Base-by-base conservation (phyloP, 2,888 invertebrate species). In the Cryptocephalus moraei region DNA sequence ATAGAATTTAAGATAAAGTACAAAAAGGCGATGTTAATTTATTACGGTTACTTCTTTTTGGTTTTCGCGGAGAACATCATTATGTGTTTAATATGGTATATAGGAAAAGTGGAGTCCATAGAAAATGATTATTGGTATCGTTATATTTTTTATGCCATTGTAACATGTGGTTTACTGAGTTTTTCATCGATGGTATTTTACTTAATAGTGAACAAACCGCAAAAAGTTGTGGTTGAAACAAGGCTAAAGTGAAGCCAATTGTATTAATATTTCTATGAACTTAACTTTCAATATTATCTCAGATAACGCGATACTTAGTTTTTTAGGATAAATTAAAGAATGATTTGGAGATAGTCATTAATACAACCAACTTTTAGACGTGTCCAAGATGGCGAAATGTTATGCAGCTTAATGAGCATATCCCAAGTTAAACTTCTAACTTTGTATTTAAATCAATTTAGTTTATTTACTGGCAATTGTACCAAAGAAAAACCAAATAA, bases 1-100 rank as follows among this genome's bases (percentile, higher is more conserved):
- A 80, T 89, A 62, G 89, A 89, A 69, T 86, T 88, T 59, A 83
- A 86, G 64, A 78, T 87, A 46, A 81, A 82, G 66, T 88, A 88
- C 64, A 81, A 80, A 54, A 81, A 82, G 60, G 78, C 84, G 13
- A 78, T 81, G 4, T 73, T 80, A 45, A 84, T 86, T 77, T 81
- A 86, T 58, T 70, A 77, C 52, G 76, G 79, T 44, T 89, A 82
- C 72, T 79, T 84, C 60, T 64, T 77, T 44, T 71, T 86, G 41
- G 78, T 81, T 41, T 77, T 82, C 49, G 55, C 73, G 32, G 84
- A 89, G 69, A 86, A 83, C 59, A 70, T 82, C 41, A 59, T 76
- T 12, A 81, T 87, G 72, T 81, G 84, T n/a, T 66, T 79, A n/a
- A 65, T 80, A 40, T 89, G 88, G 88, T 80, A 73, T 50, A 67